Percentiles rank a stretch among this genome's conserved stretches.
Evolutionary conservation across 2,113 vertebrate genomes (phyloP).

Genomic region (Tringa solitaria): DNA sequence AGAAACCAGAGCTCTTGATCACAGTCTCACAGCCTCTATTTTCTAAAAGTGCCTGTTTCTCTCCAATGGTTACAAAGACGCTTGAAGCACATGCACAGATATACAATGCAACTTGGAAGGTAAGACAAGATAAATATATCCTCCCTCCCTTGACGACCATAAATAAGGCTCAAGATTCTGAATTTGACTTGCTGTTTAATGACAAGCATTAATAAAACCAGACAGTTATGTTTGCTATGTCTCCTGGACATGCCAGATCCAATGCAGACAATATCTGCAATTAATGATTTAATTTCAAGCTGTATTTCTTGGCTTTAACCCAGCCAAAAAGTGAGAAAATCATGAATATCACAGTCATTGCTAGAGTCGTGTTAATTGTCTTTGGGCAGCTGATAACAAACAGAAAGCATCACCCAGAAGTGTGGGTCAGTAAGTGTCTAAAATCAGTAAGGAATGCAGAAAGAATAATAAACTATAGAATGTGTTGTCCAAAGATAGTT

Average conservation of each 20-base stretch:
- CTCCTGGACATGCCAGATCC: neutral
- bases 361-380: neutral
- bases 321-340: neutral
- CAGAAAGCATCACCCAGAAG: neutral
- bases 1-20: neutral
- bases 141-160: neutral
- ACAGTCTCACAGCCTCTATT: neutral
- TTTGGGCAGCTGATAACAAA: neutral
- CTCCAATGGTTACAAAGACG: neutral
- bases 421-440: neutral
- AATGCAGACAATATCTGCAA: neutral
- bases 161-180: neutral
- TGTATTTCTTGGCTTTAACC: neutral
- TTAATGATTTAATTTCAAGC: neutral
- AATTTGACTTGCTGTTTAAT: neutral
- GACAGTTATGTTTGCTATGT: neutral
- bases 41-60: neutral
- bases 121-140: neutral
- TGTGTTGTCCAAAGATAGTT: fast-evolving
- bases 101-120: neutral
- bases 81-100: neutral
- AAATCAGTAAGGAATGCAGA: neutral
- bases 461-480: neutral
- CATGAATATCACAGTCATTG: neutral
- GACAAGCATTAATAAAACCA: neutral